These are phyloP conservation scores for Myxocyprinus asiaticus DNA, from an alignment of 2,113 vertebrate species.

Conservation along the genomic window DNA sequence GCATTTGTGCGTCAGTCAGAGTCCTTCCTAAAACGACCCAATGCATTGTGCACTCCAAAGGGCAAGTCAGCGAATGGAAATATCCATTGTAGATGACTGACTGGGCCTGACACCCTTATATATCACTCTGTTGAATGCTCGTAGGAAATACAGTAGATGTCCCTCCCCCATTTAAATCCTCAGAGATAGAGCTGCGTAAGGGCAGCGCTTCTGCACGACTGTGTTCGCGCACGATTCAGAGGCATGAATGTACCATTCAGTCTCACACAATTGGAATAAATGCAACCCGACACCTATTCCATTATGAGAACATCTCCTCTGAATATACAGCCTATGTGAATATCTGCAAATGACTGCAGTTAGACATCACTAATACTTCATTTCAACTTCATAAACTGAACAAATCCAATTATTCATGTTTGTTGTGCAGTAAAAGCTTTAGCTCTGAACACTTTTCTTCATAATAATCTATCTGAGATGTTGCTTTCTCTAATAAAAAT, in stretches of 20 bases:
- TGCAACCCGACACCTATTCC: conserved; percentile 18
- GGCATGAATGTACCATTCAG: conserved; percentile 26
- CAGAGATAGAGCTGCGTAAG: background rate
- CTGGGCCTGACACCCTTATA: conserved; percentile 42
- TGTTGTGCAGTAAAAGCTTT: conserved; percentile 39
- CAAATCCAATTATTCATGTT: conserved; percentile 35
- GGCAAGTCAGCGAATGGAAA: conserved; percentile 47
- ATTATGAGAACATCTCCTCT: background rate
- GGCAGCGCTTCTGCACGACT: conserved; percentile 11
- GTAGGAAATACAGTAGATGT: conserved; percentile 13
- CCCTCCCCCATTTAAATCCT: conserved; percentile 3
- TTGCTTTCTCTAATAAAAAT: conserved; percentile 36
- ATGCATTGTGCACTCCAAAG: conserved; percentile 36
- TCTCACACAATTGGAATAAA: conserved; percentile 24
- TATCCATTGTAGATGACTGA: conserved; percentile 47
- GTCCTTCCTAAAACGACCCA: conserved; percentile 20
- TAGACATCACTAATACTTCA: conserved; percentile 26
- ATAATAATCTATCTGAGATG: background rate
- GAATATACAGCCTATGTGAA: conserved; percentile 15
- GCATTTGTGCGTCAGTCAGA: conserved; percentile 28
- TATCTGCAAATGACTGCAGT: conserved; percentile 1
- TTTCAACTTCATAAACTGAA: conserved; percentile 21
- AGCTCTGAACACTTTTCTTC: conserved; percentile 4
- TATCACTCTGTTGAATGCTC: conserved; percentile 30
- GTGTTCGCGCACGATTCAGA: background rate